Conservation (phyloP, 2,888 invertebrate genomes). For the Eumacrocentrus americanus region DNA sequence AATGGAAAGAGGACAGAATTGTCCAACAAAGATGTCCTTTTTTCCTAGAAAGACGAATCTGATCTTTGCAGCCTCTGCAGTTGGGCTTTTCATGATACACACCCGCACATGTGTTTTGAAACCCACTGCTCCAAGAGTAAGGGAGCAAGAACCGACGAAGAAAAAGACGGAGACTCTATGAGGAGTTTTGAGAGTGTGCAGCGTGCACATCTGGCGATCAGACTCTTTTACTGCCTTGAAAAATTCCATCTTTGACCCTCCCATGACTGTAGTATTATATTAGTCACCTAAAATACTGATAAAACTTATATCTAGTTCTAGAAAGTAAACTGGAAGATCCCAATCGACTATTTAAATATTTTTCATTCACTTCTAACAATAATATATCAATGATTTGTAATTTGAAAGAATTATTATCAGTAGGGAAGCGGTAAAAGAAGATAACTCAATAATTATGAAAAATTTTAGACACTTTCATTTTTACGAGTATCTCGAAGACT, state of each 20-base stretch:
- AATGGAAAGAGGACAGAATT: too few relatives aligned
- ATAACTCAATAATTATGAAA: too few relatives aligned
- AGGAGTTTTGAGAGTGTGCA: conserved; percentile 7
- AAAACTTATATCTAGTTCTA: not conserved
- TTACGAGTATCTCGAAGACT: too few relatives aligned
- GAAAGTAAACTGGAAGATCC: not conserved
- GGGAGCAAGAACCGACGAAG: conserved; percentile 7
- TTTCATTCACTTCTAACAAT: too few relatives aligned
- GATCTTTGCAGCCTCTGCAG: not conserved
- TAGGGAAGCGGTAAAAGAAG: too few relatives aligned
- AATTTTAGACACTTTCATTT: too few relatives aligned
- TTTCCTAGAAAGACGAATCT: too few relatives aligned
- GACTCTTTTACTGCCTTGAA: conserved; percentile 27
- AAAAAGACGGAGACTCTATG: conserved; percentile 1
- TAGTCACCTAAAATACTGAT: not conserved
- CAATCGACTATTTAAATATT: not conserved
- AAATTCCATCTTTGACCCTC: conserved; percentile 17
- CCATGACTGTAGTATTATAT: not conserved
- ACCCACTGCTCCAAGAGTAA: conserved; percentile 3
- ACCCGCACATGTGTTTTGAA: not conserved
- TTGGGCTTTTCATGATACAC: too few relatives aligned
- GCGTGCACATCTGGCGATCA: conserved; percentile 34
- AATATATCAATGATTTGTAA: too few relatives aligned
- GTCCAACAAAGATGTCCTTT: too few relatives aligned
- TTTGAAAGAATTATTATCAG: too few relatives aligned